A percentile compares a stretch with the other conserved stretches of the same genome.
Evolutionary conservation across 2,113 vertebrate genomes (phyloP).

Genomic region (Motacilla alba): DNA sequence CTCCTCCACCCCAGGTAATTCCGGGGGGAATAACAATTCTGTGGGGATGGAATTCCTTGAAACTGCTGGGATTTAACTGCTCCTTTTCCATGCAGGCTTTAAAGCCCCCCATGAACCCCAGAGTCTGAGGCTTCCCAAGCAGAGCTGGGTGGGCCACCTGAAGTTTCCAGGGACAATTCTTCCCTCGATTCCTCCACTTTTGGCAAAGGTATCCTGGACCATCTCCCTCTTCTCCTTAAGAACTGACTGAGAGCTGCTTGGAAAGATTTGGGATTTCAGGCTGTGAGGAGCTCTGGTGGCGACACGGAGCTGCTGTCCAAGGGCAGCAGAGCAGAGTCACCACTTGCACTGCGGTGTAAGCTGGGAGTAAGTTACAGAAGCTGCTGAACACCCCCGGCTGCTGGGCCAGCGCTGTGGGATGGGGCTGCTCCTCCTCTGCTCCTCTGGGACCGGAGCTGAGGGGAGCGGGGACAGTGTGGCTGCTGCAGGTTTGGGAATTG

Average conservation of each 20-base stretch:
- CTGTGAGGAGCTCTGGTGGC: not conserved
- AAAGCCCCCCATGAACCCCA: slow-evolving; percentile 31
- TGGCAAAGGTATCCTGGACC: not conserved
- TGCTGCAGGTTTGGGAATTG: not conserved
- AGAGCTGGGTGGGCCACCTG: not conserved
- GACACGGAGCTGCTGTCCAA: not conserved
- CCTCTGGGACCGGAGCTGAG: not conserved
- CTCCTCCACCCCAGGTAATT: slow-evolving; percentile 42
- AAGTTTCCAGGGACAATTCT: not conserved
- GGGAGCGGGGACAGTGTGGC: not conserved
- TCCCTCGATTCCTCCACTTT: not conserved
- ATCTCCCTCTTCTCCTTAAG: not conserved
- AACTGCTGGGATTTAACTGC: not conserved
- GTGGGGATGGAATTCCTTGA: rapidly evolving
- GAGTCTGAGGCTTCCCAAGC: not conserved
- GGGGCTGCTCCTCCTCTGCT: not conserved
- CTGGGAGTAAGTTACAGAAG: not conserved
- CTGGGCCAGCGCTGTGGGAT: rapidly evolving
- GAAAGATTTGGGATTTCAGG: not conserved
- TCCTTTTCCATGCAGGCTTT: not conserved
- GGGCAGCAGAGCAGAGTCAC: not conserved
- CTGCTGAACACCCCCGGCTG: not conserved
- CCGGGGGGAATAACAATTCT: rapidly evolving
- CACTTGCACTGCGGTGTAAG: not conserved
- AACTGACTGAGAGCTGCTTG: not conserved